These are phyloP conservation scores for Cossypha heuglini DNA, from an alignment of 2,797 vertebrate genomes.

Conservation along the genomic window DNA sequence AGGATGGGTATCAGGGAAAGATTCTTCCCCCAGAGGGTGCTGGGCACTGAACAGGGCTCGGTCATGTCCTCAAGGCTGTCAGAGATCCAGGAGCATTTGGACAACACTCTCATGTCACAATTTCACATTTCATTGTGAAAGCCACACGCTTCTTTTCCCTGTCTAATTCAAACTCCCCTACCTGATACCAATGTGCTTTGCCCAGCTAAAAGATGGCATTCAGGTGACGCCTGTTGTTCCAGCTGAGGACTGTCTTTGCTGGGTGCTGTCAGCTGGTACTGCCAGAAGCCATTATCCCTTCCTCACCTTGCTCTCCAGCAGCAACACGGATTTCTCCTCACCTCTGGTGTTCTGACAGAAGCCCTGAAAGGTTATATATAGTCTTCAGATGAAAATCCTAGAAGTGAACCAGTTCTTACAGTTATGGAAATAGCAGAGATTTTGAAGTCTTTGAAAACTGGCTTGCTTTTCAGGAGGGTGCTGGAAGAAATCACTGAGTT, in stretches of 20 bases:
- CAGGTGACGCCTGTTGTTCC: background rate
- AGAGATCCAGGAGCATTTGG: background rate
- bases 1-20: background rate
- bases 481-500: background rate
- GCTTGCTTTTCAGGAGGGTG: background rate
- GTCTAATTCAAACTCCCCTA: background rate
- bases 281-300: background rate
- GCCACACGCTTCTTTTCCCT: background rate
- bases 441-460: background rate
- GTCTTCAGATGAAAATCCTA: background rate
- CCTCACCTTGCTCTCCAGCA: background rate
- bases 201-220: background rate
- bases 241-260: background rate
- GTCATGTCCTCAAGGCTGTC: background rate
- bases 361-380: background rate
- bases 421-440: background rate
- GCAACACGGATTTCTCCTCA: background rate
- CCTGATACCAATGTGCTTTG: background rate
- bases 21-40: background rate
- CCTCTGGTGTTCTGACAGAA: background rate
- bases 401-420: background rate
- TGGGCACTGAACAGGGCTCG: background rate
- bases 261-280: background rate
- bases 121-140: background rate
- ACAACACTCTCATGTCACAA: background rate